Base-by-base conservation (phyloP, 2,888 invertebrate genomes). In the Oxyteleia sp. region DNA sequence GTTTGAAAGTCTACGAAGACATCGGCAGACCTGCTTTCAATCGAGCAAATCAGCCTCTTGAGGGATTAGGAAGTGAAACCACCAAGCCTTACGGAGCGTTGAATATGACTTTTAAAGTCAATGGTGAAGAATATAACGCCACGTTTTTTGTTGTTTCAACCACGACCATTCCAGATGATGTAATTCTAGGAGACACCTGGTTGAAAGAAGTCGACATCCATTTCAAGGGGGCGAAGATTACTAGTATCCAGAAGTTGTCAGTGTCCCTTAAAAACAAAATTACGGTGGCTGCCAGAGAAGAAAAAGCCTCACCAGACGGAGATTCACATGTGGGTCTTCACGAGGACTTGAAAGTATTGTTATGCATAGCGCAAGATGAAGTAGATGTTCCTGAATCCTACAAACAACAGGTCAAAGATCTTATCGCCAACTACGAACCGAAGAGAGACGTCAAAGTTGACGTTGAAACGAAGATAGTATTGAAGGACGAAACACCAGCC, bases 401-500 rank as follows among this genome's bases (percentile, higher is more conserved):
- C 29, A 35, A 32, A 10, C 51, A 35, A 11, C 23, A 15, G 8
- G 29, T 66, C 0, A 38, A 66, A 38, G 23, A 41, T 5, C 13
- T 66, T n/a, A n/a, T n/a, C n/a, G n/a, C n/a, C n/a, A n/a, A n/a
- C n/a, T 35, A 23, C 23, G 5, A 23, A 5, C 23, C 8, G 35
- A 35, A n/a, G n/a, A n/a, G n/a, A n/a, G n/a, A n/a, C n/a, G 3
- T 35, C 35, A 35, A n/a, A n/a, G n/a, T n/a, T 35, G 3, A 5
- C 35, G 68, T 88, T 4, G 82, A 87, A 26, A 89, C 87, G 81
- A 80, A 81, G 59, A 87, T 90, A n/a, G 66, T 90, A 7, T 53
- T 90, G 3, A 87, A 84, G 64, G 89, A 89, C 63, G 88, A 88
- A 3, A 69, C 49, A 18, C 90, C 89, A 0, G 86, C 89, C 10